phyloP scores from a whole-genome alignment of 35 echinoderm and acorn worm genomes.

The Ptychodera flava region DNA sequence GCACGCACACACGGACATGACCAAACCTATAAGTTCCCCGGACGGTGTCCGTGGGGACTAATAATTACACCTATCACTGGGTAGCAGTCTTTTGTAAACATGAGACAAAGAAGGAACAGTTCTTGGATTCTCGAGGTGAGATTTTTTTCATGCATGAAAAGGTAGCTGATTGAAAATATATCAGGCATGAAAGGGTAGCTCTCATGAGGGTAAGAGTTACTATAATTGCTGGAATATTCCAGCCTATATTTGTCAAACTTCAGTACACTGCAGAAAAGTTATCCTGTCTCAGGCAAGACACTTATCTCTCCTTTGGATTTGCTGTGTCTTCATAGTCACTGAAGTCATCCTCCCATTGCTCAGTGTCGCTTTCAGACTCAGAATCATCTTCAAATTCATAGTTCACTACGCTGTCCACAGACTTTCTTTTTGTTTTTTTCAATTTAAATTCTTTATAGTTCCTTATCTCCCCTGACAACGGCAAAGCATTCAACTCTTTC shows the following conservation, averaged over 20 bases:
- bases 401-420: background rate
- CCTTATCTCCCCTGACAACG: background rate
- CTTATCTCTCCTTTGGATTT: background rate
- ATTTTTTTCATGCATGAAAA: background rate
- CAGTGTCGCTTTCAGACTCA: background rate
- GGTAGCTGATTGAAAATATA: background rate
- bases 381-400: background rate
- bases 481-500: background rate
- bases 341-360: background rate
- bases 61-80: too few species aligned
- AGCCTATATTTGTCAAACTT: too few species aligned
- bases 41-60: too few species aligned
- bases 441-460: background rate
- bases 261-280: too few species aligned
- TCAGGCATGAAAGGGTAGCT: background rate
- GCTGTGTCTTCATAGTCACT: background rate
- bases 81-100: too few species aligned
- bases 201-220: background rate
- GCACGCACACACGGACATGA: too few species aligned
- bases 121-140: too few species aligned
- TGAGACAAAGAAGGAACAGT: too few species aligned
- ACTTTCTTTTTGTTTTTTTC: background rate
- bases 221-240: background rate
- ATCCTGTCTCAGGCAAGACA: too few species aligned
- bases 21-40: too few species aligned